Evolutionary conservation across 2,888 invertebrate species (phyloP).

Genomic region (Lithophane ornitopus): DNA sequence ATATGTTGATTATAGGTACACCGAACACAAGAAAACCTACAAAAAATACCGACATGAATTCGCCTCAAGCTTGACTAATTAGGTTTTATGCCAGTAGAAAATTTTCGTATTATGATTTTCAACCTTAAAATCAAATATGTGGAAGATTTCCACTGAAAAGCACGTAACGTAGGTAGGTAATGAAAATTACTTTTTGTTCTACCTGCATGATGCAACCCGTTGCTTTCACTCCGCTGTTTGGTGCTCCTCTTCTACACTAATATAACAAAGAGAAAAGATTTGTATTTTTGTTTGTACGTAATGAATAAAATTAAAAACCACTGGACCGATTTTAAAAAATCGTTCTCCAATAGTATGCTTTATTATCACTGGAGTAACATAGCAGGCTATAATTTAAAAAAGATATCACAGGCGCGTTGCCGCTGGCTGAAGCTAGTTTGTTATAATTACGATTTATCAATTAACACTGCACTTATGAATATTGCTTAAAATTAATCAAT

Average conservation of each 20-base stretch:
- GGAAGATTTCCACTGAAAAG: not conserved
- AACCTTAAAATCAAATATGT: not conserved
- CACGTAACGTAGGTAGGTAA: not conserved
- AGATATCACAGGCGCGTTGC: too few species aligned
- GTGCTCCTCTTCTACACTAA: not conserved
- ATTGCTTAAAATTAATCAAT: not conserved
- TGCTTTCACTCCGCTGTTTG: not conserved
- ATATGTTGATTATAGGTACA: not conserved
- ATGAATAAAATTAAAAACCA: too few species aligned
- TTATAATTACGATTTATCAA: not conserved
- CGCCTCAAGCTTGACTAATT: not conserved
- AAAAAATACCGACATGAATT: not conserved
- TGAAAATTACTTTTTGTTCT: not conserved
- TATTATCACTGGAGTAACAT: too few species aligned
- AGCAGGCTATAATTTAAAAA: too few species aligned
- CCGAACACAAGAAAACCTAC: not conserved
- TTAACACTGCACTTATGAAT: slow-evolving; percentile 4
- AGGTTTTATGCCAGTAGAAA: not conserved
- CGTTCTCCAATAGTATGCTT: too few species aligned
- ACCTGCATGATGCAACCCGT: slow-evolving; percentile 42
- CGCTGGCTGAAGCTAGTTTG: too few species aligned
- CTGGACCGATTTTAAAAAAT: too few species aligned
- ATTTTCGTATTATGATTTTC: not conserved
- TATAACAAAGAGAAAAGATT: too few species aligned
- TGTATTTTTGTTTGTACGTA: too few species aligned